Percentiles rank a stretch among this genome's conserved stretches.
Evolutionary conservation across 2,113 vertebrate genomes (phyloP).

Genomic region (Bambusicola thoracicus): DNA sequence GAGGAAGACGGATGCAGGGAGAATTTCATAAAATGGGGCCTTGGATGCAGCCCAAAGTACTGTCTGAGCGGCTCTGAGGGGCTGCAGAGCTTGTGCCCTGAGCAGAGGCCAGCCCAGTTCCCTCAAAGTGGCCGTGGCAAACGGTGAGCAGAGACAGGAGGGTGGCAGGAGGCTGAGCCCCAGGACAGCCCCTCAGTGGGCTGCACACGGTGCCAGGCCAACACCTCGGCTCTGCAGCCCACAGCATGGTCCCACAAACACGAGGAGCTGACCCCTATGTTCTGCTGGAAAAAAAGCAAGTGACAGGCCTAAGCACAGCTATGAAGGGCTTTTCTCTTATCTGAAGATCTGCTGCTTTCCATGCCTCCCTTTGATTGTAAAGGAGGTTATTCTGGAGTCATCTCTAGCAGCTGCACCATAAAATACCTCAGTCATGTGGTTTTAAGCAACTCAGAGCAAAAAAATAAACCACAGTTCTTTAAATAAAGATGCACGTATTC

Average conservation of each 20-base stretch:
- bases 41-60: not conserved
- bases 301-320: not conserved
- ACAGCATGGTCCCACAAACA: fast-evolving
- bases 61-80: fast-evolving
- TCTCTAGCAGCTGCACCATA: not conserved
- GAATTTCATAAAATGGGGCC: not conserved
- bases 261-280: not conserved
- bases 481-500: conserved; percentile 38
- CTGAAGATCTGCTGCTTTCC: not conserved
- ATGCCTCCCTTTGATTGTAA: not conserved
- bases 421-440: not conserved
- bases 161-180: not conserved
- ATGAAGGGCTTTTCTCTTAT: not conserved
- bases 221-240: not conserved
- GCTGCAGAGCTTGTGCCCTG: not conserved
- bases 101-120: not conserved
- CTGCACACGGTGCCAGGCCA: not conserved
- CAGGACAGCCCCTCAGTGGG: not conserved
- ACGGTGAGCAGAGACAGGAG: not conserved
- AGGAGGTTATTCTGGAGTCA: not conserved
- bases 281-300: not conserved
- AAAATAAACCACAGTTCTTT: not conserved
- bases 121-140: not conserved
- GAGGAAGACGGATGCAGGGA: not conserved
- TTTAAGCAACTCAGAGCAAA: not conserved